Evolutionary conservation across 2,797 vertebrate species (phyloP).

Genomic region (Heterohyrax brucei): DNA sequence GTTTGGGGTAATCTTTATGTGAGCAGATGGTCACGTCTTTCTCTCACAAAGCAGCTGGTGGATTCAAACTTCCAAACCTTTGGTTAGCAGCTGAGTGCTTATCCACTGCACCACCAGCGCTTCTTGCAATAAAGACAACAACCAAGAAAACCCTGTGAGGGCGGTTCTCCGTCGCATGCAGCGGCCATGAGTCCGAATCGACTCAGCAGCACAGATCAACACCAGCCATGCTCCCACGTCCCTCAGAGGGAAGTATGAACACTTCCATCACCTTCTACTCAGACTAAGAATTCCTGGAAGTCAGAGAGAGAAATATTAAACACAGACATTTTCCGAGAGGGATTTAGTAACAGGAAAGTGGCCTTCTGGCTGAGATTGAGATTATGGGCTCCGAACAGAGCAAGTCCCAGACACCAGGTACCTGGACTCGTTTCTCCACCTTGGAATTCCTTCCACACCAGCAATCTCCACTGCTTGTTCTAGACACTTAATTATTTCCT

Average conservation of each 20-base stretch:
- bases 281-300: constrained; percentile 66
- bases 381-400: background rate
- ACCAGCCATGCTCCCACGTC: background rate
- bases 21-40: too few species aligned
- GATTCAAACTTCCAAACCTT: background rate
- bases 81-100: background rate
- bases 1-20: too few species aligned
- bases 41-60: background rate
- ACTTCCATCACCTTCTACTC: background rate
- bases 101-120: too few species aligned
- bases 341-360: background rate
- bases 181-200: background rate
- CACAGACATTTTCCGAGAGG: background rate
- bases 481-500: background rate
- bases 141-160: background rate
- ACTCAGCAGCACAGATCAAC: too few species aligned
- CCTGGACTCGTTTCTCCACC: background rate
- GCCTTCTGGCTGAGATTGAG: background rate
- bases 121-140: too few species aligned
- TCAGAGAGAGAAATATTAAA: background rate
- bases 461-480: accelerated
- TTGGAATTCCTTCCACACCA: accelerated
- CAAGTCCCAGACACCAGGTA: background rate
- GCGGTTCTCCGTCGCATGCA: background rate
- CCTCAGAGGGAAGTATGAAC: background rate